Conservation (phyloP, 2,888 invertebrate species). For the Vanessa cardui region DNA sequence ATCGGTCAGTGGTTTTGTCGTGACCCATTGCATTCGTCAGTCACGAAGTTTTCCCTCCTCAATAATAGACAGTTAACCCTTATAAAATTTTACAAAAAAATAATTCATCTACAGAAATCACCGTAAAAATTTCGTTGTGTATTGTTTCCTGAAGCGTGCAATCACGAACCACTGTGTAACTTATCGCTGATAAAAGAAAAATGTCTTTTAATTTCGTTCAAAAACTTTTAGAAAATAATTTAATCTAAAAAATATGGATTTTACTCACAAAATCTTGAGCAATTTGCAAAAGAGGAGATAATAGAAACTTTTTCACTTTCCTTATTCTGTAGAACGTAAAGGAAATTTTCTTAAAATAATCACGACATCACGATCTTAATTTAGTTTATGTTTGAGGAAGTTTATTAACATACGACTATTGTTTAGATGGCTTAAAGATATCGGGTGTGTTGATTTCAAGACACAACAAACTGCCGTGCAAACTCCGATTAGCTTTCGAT, state of each 20-base stretch:
- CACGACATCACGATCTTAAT: too few species aligned
- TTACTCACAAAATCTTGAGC: too few species aligned
- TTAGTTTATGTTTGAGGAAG: neutral
- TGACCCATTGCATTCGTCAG: conserved; percentile 65
- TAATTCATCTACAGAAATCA: conserved; percentile 45
- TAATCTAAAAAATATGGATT: neutral
- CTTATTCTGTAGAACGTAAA: too few species aligned
- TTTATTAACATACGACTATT: neutral
- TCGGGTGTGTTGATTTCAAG: conserved; percentile 17
- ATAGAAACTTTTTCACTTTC: too few species aligned
- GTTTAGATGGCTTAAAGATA: conserved; percentile 4
- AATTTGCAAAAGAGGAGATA: too few species aligned
- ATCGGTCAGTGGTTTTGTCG: conserved; percentile 58
- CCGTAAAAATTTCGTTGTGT: conserved; percentile 45
- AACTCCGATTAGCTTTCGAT: conserved; percentile 52
- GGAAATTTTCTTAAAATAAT: too few species aligned
- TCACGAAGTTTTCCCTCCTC: conserved; percentile 63
- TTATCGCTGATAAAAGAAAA: conserved; percentile 8
- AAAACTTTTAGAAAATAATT: neutral
- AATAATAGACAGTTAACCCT: conserved; percentile 60
- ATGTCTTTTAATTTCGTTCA: conserved; percentile 1
- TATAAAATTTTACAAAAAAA: conserved; percentile 43
- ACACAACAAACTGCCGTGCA: conserved; percentile 38
- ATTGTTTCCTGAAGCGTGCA: conserved; percentile 63
- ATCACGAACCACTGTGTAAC: conserved; percentile 57